Conservation (phyloP, 1,140 invertebrate species). For the Heliconius melpomene region DNA sequence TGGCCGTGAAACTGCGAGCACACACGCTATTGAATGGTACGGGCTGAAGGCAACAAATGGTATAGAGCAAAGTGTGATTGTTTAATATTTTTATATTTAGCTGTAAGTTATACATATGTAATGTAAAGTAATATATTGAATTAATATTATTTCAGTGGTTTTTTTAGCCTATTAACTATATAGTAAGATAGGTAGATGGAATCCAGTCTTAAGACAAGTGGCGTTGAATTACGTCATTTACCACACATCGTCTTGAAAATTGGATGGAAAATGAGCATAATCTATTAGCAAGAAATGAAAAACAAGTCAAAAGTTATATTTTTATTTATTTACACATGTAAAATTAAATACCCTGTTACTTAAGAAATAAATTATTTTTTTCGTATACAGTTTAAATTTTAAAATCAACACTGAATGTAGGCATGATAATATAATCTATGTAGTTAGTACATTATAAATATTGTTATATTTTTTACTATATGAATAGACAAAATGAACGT, state of each 20-base stretch:
- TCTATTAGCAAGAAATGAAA: slow-evolving; percentile 6
- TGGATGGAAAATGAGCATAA: not conserved
- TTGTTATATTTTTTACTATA: not conserved
- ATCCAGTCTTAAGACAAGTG: not conserved
- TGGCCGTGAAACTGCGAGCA: slow-evolving; percentile 32
- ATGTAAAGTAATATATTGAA: slow-evolving; percentile 72
- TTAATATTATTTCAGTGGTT: slow-evolving; percentile 58
- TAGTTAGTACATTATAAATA: not conserved
- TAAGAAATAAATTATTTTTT: not conserved
- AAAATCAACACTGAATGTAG: not conserved
- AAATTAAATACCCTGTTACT: slow-evolving; percentile 5
- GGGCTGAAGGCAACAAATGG: slow-evolving; percentile 47
- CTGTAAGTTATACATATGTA: slow-evolving; percentile 60
- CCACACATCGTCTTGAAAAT: no score
- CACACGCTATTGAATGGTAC: slow-evolving; percentile 38
- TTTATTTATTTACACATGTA: not conserved
- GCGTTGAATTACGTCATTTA: no score
- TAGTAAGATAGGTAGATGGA: no score
- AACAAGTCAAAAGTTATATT: not conserved
- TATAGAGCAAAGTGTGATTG: slow-evolving; percentile 54
- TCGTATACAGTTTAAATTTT: slow-evolving; percentile 1
- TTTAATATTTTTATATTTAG: slow-evolving; percentile 80
- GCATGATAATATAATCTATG: not conserved
- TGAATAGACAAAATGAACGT: no score
- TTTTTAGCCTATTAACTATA: slow-evolving; percentile 25